Conservation (phyloP, 2,888 invertebrate genomes). For the Blastobasis adustella region DNA sequence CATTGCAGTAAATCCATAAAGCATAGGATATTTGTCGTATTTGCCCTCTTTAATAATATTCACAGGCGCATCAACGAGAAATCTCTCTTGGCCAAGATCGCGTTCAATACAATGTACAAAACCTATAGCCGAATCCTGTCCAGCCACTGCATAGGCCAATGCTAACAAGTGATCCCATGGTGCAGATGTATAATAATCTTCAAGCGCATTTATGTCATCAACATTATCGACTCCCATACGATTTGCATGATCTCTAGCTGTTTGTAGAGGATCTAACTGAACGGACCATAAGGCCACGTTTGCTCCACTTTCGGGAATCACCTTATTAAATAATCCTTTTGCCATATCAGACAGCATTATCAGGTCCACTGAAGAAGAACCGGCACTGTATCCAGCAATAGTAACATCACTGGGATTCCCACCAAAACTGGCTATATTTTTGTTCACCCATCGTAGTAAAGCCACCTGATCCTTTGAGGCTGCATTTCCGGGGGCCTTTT, state of each 20-base stretch:
- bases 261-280: slow-evolving; percentile 7
- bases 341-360: slow-evolving; percentile 12
- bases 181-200: slow-evolving; percentile 12
- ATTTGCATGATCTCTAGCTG: slow-evolving; percentile 3
- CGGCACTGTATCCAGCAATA: slow-evolving; percentile 14
- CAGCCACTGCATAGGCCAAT: too few relatives aligned
- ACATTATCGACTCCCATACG: slow-evolving; percentile 5
- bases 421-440: slow-evolving; percentile 17
- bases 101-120: slow-evolving; percentile 18
- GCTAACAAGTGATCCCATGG: neutral
- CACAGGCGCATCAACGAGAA: slow-evolving; percentile 31
- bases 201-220: slow-evolving; percentile 13
- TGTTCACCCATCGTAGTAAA: slow-evolving; percentile 15
- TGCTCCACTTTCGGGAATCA: slow-evolving; percentile 14
- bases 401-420: slow-evolving; percentile 18
- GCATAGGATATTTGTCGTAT: slow-evolving; percentile 30
- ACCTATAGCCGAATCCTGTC: slow-evolving; percentile 17
- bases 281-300: slow-evolving; percentile 3
- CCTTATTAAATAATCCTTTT: slow-evolving; percentile 14
- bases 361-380: slow-evolving; percentile 12
- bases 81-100: slow-evolving; percentile 18
- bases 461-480: slow-evolving; percentile 19
- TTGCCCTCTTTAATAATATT: slow-evolving; percentile 28
- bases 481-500: slow-evolving; percentile 20
- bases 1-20: slow-evolving; percentile 41